Evolutionary conservation across 2,113 vertebrate genomes (phyloP).

Genomic region (Notechis scutatus): DNA sequence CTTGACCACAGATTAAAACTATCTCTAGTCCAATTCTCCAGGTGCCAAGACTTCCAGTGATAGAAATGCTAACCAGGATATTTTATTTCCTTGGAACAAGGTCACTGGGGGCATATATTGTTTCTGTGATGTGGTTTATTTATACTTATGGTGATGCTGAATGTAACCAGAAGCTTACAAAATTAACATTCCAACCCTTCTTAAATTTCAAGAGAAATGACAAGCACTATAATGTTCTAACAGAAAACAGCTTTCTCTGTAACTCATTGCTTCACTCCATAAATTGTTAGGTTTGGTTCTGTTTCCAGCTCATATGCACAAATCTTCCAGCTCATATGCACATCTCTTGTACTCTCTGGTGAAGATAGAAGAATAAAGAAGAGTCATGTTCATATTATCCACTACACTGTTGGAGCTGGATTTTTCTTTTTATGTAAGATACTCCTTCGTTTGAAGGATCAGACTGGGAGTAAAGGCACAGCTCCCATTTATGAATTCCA

Average conservation of each 20-base stretch:
- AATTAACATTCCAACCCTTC: neutral
- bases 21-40: neutral
- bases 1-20: neutral
- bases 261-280: neutral
- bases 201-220: neutral
- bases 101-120: neutral
- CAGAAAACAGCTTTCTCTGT: neutral
- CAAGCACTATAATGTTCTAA: neutral
- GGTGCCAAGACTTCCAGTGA: neutral
- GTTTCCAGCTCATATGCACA: neutral
- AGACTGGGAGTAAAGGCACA: neutral
- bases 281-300: neutral
- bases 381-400: neutral
- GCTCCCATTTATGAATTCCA: neutral
- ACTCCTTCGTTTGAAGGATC: neutral
- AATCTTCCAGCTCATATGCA: too few relatives aligned
- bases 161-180: neutral
- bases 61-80: neutral
- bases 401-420: too few relatives aligned
- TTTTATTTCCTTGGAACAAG: neutral
- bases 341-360: too few relatives aligned
- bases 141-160: neutral
- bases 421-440: neutral
- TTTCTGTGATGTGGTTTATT: neutral
- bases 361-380: neutral